phyloP scores from a whole-genome alignment of 2,113 vertebrate genomes.

The Onychorhynchus coronatus region DNA sequence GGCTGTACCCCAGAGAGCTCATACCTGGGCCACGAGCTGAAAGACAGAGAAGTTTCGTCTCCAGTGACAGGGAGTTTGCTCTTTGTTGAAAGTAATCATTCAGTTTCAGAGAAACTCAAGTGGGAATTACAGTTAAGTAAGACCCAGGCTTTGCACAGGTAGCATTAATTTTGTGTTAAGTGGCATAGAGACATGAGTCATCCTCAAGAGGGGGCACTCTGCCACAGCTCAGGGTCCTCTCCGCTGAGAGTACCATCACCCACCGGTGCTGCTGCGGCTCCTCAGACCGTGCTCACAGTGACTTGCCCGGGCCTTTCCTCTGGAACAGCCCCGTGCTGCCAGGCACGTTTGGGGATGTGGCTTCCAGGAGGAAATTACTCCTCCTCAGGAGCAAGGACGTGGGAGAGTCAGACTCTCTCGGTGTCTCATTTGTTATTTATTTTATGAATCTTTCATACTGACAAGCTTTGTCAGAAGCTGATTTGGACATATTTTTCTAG shows the following conservation, averaged over 20 bases:
- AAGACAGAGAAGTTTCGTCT: neutral
- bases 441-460: neutral
- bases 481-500: neutral
- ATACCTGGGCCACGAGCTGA: neutral
- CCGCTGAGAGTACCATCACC: neutral
- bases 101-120: neutral
- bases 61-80: rapidly evolving
- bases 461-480: neutral
- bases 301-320: neutral
- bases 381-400: neutral
- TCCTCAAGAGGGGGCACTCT: neutral
- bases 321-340: neutral
- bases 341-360: rapidly evolving
- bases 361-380: neutral
- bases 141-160: neutral
- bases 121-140: neutral
- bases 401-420: neutral
- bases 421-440: neutral
- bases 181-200: neutral
- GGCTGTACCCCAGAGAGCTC: neutral
- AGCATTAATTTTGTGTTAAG: neutral
- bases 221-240: neutral
- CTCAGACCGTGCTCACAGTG: rapidly evolving
- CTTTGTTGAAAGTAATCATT: neutral
- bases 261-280: neutral